Base-by-base conservation (phyloP, 2,113 vertebrate species). In the Morone saxatilis region DNA sequence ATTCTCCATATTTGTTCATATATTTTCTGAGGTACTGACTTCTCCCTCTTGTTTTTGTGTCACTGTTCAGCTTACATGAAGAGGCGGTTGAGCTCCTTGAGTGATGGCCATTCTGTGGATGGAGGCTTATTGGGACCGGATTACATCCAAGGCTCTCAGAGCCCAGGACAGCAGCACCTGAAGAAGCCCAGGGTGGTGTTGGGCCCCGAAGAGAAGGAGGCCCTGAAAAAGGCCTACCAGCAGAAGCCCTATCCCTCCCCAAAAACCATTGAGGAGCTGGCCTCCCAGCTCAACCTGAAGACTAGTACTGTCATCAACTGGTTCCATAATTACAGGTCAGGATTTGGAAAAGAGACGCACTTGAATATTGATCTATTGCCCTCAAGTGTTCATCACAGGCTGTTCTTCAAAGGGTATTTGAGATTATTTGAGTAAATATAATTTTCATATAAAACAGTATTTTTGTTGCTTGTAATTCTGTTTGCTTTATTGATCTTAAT, bases 221-320 rank as follows among this genome's bases (percentile, higher is more conserved):
- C 98, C 53, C 96, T 99, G 83, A 99, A 95, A 71, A 91, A 69
- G 70, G 95, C 95, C 25, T 99, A 99, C 94, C 97, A 99, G 95
- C 97, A 99, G 96, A 99, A 95, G 96, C 98, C 98, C 93, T 99
- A 99, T 91, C 98, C 98, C 81, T 99, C 95, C 13, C 95, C 95
- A 68, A 99, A 99, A 96, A 99, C 98, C 93, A 98, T 99, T 67
- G 98, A 99, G 94, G 98, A 99, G 91, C 97, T 99, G 25, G 98
- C 98, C 87, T 98, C 97, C 53, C 97, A 99, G 95, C 98, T 99
- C 90, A 97, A 98, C 95, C 95, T 99, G 93, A 99, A 98, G 96
- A 99, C 98, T 96, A 99, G 98, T 95, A 99, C 98, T 0, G 98
- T 99, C 91, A 98, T 99, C 95, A 99, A 99, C 95, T 99, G 98